Percentiles rank a stretch among this genome's conserved stretches.
Evolutionary conservation across 2,113 vertebrate species (phyloP).

Genomic region (Stegostoma tigrinum): DNA sequence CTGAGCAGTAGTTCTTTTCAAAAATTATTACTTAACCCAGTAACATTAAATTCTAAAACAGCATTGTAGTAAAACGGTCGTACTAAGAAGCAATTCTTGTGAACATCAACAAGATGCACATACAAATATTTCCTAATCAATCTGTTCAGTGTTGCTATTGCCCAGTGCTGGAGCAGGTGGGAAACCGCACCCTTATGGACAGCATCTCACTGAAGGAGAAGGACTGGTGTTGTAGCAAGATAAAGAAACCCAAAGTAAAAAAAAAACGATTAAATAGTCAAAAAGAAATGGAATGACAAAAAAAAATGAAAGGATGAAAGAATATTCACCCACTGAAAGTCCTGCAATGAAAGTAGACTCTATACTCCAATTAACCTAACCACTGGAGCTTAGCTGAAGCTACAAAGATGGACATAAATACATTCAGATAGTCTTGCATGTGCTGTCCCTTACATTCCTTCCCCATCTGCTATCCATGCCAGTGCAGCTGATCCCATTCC

Average conservation of each 20-base stretch:
- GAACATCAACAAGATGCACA: not conserved
- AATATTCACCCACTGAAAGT: not conserved
- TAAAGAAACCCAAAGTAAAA: not conserved
- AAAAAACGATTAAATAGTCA: not conserved
- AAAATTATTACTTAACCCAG: not conserved
- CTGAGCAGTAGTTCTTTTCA: not conserved
- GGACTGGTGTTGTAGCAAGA: not conserved
- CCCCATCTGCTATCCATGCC: not conserved
- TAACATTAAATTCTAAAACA: not conserved
- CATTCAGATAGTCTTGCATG: not conserved
- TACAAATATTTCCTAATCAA: no score
- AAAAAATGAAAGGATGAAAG: not conserved
- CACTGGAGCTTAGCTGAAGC: not conserved
- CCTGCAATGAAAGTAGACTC: not conserved
- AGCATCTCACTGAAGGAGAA: not conserved
- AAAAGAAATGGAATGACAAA: not conserved
- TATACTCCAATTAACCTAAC: not conserved
- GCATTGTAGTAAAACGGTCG: not conserved
- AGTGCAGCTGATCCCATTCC: not conserved
- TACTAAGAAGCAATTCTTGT: not conserved
- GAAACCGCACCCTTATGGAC: no score
- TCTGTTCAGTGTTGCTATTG: no score
- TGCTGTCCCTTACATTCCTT: not conserved
- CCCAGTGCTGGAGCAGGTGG: not conserved
- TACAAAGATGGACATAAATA: not conserved